These are phyloP conservation scores for Ethmia dodecea DNA, from an alignment of 2,888 invertebrate genomes.

Conservation along the genomic window DNA sequence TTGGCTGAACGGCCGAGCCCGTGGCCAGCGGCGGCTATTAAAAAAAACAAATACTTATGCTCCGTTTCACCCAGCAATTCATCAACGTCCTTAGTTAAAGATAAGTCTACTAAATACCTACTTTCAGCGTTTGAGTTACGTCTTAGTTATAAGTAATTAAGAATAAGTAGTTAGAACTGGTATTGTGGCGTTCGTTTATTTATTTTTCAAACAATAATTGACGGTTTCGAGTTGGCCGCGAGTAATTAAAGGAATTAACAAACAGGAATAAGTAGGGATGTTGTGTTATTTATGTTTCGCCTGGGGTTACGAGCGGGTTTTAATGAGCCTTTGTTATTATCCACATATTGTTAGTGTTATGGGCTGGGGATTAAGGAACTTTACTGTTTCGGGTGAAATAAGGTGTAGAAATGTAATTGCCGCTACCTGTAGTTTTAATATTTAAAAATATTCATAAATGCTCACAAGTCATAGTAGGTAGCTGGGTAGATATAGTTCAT, in stretches of 20 bases:
- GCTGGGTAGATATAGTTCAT: too few species aligned
- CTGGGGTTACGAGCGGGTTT: slow-evolving; percentile 25
- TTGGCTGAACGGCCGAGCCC: slow-evolving; percentile 43
- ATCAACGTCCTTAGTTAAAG: slow-evolving; percentile 58
- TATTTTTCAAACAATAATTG: slow-evolving; percentile 61
- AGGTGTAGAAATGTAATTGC: background rate
- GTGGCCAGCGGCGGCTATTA: slow-evolving; percentile 22
- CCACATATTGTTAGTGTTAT: slow-evolving; percentile 1
- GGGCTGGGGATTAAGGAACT: slow-evolving; percentile 1
- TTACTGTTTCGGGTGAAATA: background rate
- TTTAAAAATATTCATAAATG: slow-evolving; percentile 1
- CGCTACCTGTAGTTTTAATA: background rate
- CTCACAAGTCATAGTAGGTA: slow-evolving; percentile 31
- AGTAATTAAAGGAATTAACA: slow-evolving; percentile 65
- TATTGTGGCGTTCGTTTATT: slow-evolving; percentile 46
- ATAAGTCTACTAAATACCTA: slow-evolving; percentile 62
- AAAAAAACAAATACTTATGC: slow-evolving; percentile 37
- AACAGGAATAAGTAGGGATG: slow-evolving; percentile 45
- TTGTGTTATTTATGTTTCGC: slow-evolving; percentile 47
- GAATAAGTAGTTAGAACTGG: slow-evolving; percentile 60
- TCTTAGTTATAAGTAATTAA: slow-evolving; percentile 73
- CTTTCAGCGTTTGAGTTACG: slow-evolving; percentile 67
- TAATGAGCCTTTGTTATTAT: slow-evolving; percentile 37
- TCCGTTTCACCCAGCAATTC: slow-evolving; percentile 52
- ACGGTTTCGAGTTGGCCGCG: slow-evolving; percentile 45